phyloP scores from a whole-genome alignment of 2,113 vertebrate species.

The Ptyas mucosa region DNA sequence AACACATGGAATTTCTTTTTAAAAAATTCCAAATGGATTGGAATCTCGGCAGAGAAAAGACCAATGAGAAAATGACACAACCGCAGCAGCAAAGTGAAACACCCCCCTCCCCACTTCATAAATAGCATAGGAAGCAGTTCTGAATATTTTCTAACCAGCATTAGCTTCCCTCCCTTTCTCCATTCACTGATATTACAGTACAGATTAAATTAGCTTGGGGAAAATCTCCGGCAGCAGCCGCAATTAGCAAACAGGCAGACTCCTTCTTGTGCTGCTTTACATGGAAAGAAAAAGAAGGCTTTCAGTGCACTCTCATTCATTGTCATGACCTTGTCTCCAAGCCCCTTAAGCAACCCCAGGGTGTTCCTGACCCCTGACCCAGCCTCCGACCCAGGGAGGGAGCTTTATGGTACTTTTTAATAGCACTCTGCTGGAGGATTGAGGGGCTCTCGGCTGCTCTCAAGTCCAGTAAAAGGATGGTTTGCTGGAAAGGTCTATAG shows the following conservation, averaged over 20 bases:
- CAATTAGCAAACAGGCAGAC: slow-evolving; percentile 2
- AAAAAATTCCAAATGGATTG: not conserved
- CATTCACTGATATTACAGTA: not conserved
- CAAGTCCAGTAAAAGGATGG: not conserved
- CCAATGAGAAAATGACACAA: not conserved
- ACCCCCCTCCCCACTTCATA: not conserved
- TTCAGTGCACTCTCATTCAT: not conserved
- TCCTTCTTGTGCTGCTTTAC: not conserved
- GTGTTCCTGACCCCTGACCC: not conserved
- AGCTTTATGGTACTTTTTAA: not conserved
- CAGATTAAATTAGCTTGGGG: slow-evolving; percentile 23
- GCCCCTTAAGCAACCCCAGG: not conserved
- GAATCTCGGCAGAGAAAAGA: not conserved
- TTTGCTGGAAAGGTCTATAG: not conserved
- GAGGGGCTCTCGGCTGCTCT: not conserved
- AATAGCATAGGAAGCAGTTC: not conserved
- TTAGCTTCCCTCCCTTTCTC: not conserved
- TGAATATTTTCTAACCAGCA: not conserved
- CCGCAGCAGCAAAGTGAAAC: not conserved
- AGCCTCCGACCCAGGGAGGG: not conserved
- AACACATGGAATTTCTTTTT: not conserved
- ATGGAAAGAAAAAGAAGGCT: not conserved
- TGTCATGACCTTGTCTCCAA: not conserved
- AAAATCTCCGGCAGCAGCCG: not conserved
- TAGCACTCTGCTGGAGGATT: not conserved